These are phyloP conservation scores for Danio rerio DNA, from an alignment of 2,113 vertebrate genomes.

Conservation along the genomic window DNA sequence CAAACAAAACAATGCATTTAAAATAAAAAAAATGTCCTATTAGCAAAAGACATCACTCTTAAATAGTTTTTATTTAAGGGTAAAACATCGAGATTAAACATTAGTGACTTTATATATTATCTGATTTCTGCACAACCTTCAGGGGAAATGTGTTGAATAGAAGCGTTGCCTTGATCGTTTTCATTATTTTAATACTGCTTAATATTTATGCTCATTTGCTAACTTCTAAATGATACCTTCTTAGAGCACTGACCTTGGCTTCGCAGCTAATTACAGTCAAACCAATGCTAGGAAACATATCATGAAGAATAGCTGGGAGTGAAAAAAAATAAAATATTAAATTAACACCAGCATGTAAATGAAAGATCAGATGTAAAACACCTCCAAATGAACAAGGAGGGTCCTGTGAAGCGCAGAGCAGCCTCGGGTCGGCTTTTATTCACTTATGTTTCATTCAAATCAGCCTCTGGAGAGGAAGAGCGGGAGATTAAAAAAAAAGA, in stretches of 20 bases:
- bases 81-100: background rate
- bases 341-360: constrained; percentile 31
- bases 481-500: constrained; percentile 47
- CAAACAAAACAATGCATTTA: no score
- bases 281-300: constrained; percentile 16
- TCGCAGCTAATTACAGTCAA: constrained; percentile 63
- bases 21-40: no score
- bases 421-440: constrained; percentile 76
- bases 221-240: constrained; percentile 67
- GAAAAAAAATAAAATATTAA: constrained; percentile 12
- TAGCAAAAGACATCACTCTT: background rate
- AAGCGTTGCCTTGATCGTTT: background rate
- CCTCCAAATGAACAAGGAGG: constrained; percentile 74
- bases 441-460: constrained; percentile 77
- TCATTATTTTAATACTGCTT: background rate
- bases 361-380: constrained; percentile 74
- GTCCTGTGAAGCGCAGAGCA: constrained; percentile 66
- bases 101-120: background rate
- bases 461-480: constrained; percentile 66
- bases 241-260: constrained; percentile 62
- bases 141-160: constrained; percentile 15
- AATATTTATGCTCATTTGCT: constrained; percentile 35
- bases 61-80: background rate
- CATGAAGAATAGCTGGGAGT: constrained; percentile 9
- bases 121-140: background rate